Conservation (phyloP, 2,113 vertebrate genomes). For the Carassius gibelio region DNA sequence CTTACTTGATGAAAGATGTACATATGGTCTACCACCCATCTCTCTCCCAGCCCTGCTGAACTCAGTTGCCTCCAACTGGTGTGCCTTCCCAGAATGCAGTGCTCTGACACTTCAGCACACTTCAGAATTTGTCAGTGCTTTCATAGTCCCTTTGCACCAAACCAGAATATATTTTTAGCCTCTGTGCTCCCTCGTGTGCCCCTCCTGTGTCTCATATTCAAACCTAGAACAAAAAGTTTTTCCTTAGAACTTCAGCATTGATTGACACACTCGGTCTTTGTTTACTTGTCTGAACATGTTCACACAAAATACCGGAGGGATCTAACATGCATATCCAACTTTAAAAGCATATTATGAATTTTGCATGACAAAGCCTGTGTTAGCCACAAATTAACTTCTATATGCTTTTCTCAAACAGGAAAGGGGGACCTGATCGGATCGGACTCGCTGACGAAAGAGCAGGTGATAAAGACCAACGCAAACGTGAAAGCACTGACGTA, state of each 20-base stretch:
- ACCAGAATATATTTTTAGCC: conserved; percentile 30
- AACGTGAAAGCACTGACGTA: conserved; percentile 84
- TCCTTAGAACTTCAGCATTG: not conserved
- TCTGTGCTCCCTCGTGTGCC: not conserved
- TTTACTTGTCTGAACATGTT: conserved; percentile 10
- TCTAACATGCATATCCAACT: not conserved
- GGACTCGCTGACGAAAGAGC: conserved; percentile 79
- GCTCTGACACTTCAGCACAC: conserved; percentile 36
- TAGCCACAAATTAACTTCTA: not conserved
- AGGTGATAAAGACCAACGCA: conserved; percentile 84
- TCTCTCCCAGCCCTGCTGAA: conserved; percentile 11
- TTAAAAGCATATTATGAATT: not conserved
- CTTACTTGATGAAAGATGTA: conserved; percentile 17
- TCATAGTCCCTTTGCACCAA: conserved; percentile 33
- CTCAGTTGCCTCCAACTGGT: conserved; percentile 13
- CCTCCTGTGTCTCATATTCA: not conserved
- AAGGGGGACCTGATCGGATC: conserved; percentile 84
- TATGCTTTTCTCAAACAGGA: conserved; percentile 62
- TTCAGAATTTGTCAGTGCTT: conserved; percentile 43
- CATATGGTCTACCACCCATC: conserved; percentile 1
- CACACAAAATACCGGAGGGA: not conserved
- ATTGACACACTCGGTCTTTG: not conserved
- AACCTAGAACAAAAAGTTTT: not conserved
- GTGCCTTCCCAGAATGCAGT: conserved; percentile 38
- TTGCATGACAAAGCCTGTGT: not conserved